These are phyloP conservation scores for Brachypodius melanocephalos DNA, from an alignment of 2,113 vertebrate genomes.

Conservation along the genomic window DNA sequence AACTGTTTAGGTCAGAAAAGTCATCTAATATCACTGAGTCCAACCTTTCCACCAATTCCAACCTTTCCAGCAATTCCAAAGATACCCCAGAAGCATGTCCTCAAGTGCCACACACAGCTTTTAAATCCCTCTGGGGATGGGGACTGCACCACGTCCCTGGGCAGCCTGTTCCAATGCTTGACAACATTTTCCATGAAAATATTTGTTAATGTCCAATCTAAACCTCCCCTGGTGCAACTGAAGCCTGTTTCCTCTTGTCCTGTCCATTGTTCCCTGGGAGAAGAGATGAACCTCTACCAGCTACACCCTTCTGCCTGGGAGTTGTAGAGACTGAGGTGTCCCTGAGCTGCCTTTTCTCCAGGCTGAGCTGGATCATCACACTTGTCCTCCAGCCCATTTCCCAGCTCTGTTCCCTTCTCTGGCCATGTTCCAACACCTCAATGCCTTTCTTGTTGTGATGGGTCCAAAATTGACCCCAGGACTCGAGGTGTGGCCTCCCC, in stretches of 20 bases:
- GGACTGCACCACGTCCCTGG: neutral
- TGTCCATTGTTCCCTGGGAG: neutral
- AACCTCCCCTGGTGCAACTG: neutral
- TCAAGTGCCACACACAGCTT: neutral
- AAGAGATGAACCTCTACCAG: accelerated
- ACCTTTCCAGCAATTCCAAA: neutral
- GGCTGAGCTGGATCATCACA: neutral
- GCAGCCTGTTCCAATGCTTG: neutral
- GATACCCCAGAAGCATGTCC: neutral
- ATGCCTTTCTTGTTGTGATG: no score
- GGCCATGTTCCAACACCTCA: neutral
- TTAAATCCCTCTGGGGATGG: neutral
- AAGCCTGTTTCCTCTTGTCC: neutral
- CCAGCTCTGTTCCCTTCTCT: neutral
- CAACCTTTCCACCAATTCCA: neutral
- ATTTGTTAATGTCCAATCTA: neutral
- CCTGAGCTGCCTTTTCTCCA: neutral
- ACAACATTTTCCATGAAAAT: neutral
- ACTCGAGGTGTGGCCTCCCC: accelerated
- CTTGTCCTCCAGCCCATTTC: neutral
- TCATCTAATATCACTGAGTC: no score
- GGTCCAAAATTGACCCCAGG: neutral
- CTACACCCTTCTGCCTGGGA: neutral
- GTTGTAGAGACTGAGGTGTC: accelerated
- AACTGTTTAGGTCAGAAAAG: neutral